These are phyloP conservation scores for Tachina fera DNA, from an alignment of 2,888 invertebrate species.

Conservation along the genomic window DNA sequence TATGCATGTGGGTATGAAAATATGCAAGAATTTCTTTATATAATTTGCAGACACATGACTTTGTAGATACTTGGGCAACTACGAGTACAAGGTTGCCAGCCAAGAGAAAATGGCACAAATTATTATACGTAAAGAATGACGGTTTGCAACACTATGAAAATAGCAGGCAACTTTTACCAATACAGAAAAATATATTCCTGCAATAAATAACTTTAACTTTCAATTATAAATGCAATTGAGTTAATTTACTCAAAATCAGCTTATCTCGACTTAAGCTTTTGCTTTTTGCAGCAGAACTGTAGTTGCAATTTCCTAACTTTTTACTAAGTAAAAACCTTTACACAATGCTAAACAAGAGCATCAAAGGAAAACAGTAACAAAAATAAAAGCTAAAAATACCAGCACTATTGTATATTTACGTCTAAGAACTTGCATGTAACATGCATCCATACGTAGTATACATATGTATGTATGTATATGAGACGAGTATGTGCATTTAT, in stretches of 20 bases:
- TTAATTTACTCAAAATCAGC: background rate
- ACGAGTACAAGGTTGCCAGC: no score
- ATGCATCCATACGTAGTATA: no score
- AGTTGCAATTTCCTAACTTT: constrained; percentile 49
- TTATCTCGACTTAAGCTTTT: background rate
- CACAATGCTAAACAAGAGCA: constrained; percentile 35
- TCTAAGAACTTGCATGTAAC: no score
- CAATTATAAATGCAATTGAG: no score
- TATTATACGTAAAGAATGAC: no score
- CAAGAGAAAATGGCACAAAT: no score
- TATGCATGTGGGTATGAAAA: background rate
- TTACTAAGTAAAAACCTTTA: constrained; percentile 44
- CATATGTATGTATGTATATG: no score
- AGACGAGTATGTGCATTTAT: background rate
- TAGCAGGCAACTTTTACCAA: no score
- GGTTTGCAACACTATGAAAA: no score
- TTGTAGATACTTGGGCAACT: no score
- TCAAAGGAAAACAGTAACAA: constrained; percentile 1
- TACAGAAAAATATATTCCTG: no score
- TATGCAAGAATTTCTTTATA: background rate
- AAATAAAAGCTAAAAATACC: constrained; percentile 18
- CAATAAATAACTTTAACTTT: no score
- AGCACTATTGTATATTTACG: constrained; percentile 9
- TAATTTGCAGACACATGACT: background rate
- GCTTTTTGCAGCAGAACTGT: background rate